Base-by-base conservation (phyloP, 2,797 vertebrate species). In the Masticophis lateralis region DNA sequence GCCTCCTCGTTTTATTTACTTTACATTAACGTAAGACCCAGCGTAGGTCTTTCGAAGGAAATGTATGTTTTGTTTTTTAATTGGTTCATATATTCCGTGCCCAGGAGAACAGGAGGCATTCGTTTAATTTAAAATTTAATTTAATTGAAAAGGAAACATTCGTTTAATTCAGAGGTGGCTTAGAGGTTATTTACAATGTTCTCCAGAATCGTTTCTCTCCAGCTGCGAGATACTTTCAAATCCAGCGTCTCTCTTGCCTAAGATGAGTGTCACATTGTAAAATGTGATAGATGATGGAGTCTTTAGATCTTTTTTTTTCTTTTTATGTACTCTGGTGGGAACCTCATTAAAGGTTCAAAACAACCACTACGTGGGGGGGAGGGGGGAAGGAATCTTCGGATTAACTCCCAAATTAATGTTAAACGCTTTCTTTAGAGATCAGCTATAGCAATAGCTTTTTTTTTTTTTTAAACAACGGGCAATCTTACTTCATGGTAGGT, bases 161-260 rank as follows among this genome's bases (percentile, higher is more conserved):
- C 92, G 91, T 97, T 97, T 98, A 97, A 98, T 98, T 98, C 98
- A 97, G 95, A 96, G 95, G 96, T 95, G 96, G 96, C 97, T 97
- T 97, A 96, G 97, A 97, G 97, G 96, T 97, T 98, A 98, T 97
- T 98, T 98, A 98, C 96, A 97, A 96, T 96, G 95, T 97, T 97
- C 96, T 93, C 93, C 92, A 96, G 96, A 96, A 97, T 96, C 96
- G 96, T 97, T 98, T 97, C 96, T 98, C 97, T 97, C 97, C 97
- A 98, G 97, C 97, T 98, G 97, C 92, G 97, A 91, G 63, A 95
- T 55, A 91, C 95, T 96, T 97, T 97, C 95, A 95, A 97, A 95
- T 20, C 7, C 93, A 37, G 86, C 93, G 94, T 92, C 90, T 69
- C 47, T 94, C 91, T 96, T 91, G 91, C 97, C 96, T 92, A 94